Conservation (phyloP, 2,888 invertebrate genomes). For the Hyposoter didymator region DNA sequence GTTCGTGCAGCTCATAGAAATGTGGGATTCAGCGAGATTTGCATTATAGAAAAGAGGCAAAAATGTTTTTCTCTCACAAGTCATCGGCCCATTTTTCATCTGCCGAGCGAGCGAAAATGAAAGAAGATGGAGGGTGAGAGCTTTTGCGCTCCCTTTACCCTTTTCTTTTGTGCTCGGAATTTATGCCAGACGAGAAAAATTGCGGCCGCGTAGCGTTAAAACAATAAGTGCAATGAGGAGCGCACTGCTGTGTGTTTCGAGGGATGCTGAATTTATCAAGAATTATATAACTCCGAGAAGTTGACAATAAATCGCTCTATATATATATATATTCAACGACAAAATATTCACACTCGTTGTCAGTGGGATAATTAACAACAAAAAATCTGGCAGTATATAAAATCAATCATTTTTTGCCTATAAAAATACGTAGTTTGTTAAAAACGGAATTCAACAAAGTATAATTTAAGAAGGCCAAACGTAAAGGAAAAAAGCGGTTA, state of each 20-base stretch:
- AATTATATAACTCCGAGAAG: background rate
- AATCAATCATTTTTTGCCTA: too few relatives aligned
- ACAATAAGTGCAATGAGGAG: conserved; percentile 77
- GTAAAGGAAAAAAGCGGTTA: too few relatives aligned
- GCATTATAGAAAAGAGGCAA: background rate
- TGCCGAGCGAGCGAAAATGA: conserved; percentile 20
- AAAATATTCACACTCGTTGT: background rate
- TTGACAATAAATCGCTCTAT: background rate
- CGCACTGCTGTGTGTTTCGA: conserved; percentile 61
- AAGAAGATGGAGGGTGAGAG: conserved; percentile 35
- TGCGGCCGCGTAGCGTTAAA: conserved; percentile 65
- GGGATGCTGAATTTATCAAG: conserved; percentile 56
- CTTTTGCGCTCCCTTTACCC: conserved; percentile 50
- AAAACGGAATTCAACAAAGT: too few relatives aligned
- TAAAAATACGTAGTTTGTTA: too few relatives aligned
- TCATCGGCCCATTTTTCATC: conserved; percentile 42
- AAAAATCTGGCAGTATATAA: too few relatives aligned
- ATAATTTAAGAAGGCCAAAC: too few relatives aligned
- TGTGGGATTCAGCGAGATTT: background rate
- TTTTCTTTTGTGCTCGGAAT: conserved; percentile 44
- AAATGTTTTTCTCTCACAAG: conserved; percentile 18
- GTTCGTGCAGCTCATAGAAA: background rate
- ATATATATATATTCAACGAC: background rate
- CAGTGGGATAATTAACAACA: too few relatives aligned
- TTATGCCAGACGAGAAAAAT: conserved; percentile 63